Conservation (phyloP, 2,113 vertebrate genomes). For the Pelecanoides urinatrix region DNA sequence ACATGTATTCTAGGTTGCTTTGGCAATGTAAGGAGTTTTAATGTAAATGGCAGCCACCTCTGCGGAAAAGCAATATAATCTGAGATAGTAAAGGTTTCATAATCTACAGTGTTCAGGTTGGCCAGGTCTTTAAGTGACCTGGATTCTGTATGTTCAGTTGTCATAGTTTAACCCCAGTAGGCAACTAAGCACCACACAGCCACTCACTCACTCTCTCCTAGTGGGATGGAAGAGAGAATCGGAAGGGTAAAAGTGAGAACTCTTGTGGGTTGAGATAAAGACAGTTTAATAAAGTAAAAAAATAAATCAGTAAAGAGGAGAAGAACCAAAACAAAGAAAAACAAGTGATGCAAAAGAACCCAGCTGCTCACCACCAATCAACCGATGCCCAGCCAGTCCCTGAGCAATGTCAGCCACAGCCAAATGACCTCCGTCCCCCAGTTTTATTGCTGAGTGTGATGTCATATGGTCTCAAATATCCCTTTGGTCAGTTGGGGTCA, state of each 20-base stretch:
- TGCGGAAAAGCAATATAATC: neutral
- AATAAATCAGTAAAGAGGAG: no score
- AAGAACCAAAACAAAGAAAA: neutral
- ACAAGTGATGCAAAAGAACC: neutral
- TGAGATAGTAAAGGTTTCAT: neutral
- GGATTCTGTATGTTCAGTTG: neutral
- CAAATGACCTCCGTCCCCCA: neutral
- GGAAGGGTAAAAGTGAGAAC: neutral
- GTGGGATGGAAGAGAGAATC: neutral
- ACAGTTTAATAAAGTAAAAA: no score
- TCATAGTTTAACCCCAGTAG: neutral
- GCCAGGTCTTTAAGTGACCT: neutral
- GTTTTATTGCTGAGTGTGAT: neutral
- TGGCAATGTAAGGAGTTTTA: neutral
- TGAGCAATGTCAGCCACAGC: accelerated
- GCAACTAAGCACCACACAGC: neutral
- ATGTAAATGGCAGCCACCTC: neutral
- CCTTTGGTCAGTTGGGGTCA: neutral
- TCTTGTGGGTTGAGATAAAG: neutral
- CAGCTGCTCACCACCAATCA: neutral
- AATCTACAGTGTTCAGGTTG: neutral
- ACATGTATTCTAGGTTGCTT: neutral
- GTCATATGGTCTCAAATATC: neutral
- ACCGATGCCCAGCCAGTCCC: accelerated
- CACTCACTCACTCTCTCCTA: neutral